These are phyloP conservation scores for Amphimallon solstitiale DNA, from an alignment of 2,888 invertebrate species.

Conservation along the genomic window DNA sequence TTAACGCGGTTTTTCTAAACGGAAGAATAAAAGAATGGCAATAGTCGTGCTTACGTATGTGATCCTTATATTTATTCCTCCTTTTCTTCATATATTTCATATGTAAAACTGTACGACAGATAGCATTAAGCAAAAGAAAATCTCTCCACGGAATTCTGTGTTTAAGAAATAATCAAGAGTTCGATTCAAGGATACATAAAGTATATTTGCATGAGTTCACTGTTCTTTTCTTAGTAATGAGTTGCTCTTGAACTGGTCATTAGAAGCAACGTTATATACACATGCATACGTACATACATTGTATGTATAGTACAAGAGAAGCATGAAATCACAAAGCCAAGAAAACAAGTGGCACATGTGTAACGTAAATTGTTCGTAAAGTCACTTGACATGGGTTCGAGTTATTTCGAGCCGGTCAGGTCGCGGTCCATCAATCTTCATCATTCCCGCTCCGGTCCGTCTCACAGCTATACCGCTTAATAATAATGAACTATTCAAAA, in stretches of 20 bases:
- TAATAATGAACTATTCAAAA: constrained; percentile 39
- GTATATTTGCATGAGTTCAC: not conserved
- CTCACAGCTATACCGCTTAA: constrained; percentile 43
- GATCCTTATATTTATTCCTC: too few relatives aligned
- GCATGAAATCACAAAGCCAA: not conserved
- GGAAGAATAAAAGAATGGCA: too few relatives aligned
- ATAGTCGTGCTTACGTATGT: too few relatives aligned
- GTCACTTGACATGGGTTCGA: constrained; percentile 41
- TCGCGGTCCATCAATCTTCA: constrained; percentile 47
- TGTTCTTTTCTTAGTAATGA: constrained; percentile 6
- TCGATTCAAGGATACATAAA: not conserved
- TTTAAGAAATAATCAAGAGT: not conserved
- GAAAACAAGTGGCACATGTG: constrained; percentile 31
- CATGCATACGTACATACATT: not conserved
- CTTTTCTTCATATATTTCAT: too few relatives aligned
- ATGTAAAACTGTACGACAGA: too few relatives aligned
- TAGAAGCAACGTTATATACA: not conserved
- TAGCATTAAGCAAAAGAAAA: too few relatives aligned
- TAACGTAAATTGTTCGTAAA: constrained; percentile 34
- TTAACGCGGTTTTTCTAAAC: too few relatives aligned
- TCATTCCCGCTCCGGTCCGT: constrained; percentile 45
- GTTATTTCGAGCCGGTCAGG: constrained; percentile 47
- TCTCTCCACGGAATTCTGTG: too few relatives aligned
- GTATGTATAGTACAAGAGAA: not conserved
- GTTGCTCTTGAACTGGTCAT: not conserved